Evolutionary conservation across 2,797 vertebrate species (phyloP).

Genomic region (Enteromius radiatus): DNA sequence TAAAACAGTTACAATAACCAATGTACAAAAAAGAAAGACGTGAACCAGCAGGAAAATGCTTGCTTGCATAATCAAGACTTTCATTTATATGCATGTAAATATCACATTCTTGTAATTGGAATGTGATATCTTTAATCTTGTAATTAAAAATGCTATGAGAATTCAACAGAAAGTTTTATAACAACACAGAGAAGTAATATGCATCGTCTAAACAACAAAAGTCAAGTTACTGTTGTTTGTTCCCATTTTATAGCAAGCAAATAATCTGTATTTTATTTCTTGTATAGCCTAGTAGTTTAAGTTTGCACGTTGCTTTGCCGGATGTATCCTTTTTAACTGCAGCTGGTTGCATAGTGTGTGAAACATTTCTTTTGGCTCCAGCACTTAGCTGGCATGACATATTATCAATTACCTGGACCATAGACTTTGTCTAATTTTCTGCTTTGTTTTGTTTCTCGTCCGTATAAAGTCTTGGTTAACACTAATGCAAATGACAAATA

Average conservation of each 20-base stretch:
- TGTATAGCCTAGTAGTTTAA: neutral
- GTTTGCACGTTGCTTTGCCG: constrained; percentile 5
- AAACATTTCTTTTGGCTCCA: constrained; percentile 55
- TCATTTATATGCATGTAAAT: constrained; percentile 57
- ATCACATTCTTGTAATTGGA: constrained; percentile 55
- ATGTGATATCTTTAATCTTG: neutral
- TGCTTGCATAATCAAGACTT: constrained; percentile 62
- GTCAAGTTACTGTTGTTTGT: constrained; percentile 37
- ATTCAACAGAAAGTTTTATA: constrained; percentile 67
- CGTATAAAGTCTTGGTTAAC: constrained; percentile 17
- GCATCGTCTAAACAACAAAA: constrained; percentile 61
- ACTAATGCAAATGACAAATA: constrained; percentile 9
- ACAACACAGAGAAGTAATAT: constrained; percentile 68
- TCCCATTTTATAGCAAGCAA: constrained; percentile 19
- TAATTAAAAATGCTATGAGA: constrained; percentile 23
- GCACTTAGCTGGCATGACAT: neutral
- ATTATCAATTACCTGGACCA: constrained; percentile 13
- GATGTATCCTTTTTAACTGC: constrained; percentile 58
- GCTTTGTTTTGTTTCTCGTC: neutral
- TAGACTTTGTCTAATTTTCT: neutral
- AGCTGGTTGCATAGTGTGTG: constrained; percentile 80
- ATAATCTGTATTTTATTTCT: neutral
- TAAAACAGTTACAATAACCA: constrained; percentile 79
- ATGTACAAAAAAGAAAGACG: constrained; percentile 76
- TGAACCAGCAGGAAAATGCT: constrained; percentile 45